These are phyloP conservation scores for Phrynocephalus vlangalii DNA, from an alignment of 2,797 vertebrate species.

Conservation along the genomic window DNA sequence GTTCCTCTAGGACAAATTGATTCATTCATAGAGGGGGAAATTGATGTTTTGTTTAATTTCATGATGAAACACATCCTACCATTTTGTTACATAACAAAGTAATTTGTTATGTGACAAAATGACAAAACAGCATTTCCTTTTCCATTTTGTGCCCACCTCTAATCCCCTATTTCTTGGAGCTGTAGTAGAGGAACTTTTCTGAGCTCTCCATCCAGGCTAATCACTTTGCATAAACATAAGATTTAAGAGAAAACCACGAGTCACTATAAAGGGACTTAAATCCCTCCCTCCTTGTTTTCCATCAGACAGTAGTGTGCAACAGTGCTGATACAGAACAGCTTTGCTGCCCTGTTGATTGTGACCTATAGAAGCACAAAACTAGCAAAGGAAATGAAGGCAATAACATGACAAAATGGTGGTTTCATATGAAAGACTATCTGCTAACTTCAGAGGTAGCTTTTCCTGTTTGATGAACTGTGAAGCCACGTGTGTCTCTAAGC, in stretches of 20 bases:
- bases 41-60: no score
- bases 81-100: no score
- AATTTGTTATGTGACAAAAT: no score
- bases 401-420: constrained; percentile 44
- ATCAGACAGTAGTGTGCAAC: constrained; percentile 37
- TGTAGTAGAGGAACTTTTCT: no score
- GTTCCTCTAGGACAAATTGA: no score
- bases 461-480: background rate
- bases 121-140: no score
- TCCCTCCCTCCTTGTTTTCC: background rate
- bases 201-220: constrained; percentile 35
- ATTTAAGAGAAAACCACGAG: background rate
- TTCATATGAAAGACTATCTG: constrained; percentile 51
- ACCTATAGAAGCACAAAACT: constrained; percentile 53
- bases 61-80: no score
- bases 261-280: background rate
- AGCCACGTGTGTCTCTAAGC: no score
- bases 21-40: no score
- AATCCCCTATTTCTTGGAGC: no score
- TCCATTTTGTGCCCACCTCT: no score
- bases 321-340: constrained; percentile 45
- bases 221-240: constrained; percentile 25
- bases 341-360: constrained; percentile 52
- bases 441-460: constrained; percentile 34
- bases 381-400: constrained; percentile 47